Conservation (phyloP, 1,140 invertebrate genomes). For the Apolygus lucorum region DNA sequence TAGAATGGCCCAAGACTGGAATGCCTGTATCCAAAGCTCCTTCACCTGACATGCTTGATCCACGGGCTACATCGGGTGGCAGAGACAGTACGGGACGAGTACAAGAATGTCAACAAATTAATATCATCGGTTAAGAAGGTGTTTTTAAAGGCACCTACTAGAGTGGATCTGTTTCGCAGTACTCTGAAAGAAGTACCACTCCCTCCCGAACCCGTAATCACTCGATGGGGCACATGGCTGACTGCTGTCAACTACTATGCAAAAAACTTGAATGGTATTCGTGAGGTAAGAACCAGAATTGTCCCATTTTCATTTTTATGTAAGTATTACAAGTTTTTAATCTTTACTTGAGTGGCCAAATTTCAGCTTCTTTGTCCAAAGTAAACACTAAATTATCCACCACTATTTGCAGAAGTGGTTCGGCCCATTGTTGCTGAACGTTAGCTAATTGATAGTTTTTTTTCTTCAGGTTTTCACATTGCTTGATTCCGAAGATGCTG, state of each 20-base stretch:
- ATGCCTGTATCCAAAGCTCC: not conserved
- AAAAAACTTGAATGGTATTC: not conserved
- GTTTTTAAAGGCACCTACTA: not conserved
- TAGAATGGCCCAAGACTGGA: no score
- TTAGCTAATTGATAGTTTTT: no score
- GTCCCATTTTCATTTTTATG: no score
- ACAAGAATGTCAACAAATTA: not conserved
- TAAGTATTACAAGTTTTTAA: no score
- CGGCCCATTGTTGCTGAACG: no score
- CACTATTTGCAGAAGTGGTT: no score
- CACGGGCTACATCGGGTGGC: not conserved
- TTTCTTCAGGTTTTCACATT: not conserved
- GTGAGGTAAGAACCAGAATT: no score
- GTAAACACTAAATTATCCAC: no score
- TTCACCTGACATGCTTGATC: not conserved
- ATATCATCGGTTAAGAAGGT: not conserved
- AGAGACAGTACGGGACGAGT: not conserved
- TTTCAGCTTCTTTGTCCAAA: no score
- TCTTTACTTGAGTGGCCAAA: no score
- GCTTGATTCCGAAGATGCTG: not conserved
- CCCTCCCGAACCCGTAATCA: not conserved
- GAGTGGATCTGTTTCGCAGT: not conserved
- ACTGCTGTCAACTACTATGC: not conserved
- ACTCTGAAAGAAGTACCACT: not conserved
- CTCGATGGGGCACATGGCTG: not conserved